Base-by-base conservation (phyloP, 2,888 invertebrate genomes). In the Oscheius sp. region DNA sequence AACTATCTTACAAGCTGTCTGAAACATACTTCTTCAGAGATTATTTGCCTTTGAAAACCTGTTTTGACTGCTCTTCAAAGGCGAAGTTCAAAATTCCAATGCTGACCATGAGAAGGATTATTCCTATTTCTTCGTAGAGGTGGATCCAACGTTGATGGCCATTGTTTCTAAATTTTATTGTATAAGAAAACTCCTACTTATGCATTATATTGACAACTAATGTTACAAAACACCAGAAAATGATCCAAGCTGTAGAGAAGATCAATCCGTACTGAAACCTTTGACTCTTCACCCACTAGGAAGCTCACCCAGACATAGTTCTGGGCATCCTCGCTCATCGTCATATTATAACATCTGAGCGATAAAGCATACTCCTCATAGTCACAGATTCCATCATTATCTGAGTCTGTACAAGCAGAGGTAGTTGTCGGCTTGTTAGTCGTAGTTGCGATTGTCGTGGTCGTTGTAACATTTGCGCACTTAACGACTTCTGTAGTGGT, bases 121-220 rank as follows among this genome's bases (percentile, higher is more conserved):
- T 77, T 0, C 68, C 67, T 2, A 78, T 17, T 66, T 79, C 79
- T 57, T 79, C 77, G 41, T 61, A 70, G 8, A 79, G 51, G 41
- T 79, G 79, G 6, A 79, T 73, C n/a, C 54, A 69, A 45, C 79
- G 63, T 30, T 79, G 79, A 44, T 75, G 77, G 2, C 79, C 79
- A 6, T 61, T 68, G 63, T 77, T 79, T 68, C 75, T 78, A 26
- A 50, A 75, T 45, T 33, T 41, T 32, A 64, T 32, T n/a, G 22
- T 20, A 32, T 57, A 14, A 12, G 47, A 14, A 22, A 1, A 0
- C 17, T 32, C 17, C 14, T 14, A 75, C 74, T 72, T 77, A 62
- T 77, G 76, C 45, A 56, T 45, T 20, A 75, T 66, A 33, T 78
- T 78, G 6, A 75, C 67, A 2, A 78, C 44, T 22, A 77, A 73